Evolutionary conservation across 2,888 invertebrate species (phyloP).

Genomic region (Athalia rosae): DNA sequence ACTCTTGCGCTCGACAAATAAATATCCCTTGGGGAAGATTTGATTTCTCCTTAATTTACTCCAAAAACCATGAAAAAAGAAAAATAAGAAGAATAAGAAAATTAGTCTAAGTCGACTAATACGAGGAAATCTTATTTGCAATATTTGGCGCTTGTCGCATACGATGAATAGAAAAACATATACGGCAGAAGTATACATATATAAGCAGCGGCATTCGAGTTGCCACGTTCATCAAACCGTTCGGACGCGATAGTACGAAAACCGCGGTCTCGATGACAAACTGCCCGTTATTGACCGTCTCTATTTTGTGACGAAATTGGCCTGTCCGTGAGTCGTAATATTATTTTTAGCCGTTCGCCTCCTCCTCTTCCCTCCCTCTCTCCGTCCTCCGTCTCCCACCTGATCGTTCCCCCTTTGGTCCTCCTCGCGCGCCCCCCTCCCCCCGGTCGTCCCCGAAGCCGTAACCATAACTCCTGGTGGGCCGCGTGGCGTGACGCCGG

Average conservation of each 20-base stretch:
- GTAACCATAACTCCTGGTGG: constrained; percentile 70
- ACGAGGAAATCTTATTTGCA: too few species aligned
- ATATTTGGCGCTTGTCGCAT: constrained; percentile 34
- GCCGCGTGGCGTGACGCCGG: constrained; percentile 68
- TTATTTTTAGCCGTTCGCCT: constrained; percentile 67
- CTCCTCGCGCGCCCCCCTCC: not conserved
- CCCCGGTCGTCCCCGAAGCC: constrained; percentile 59
- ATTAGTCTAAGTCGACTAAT: too few species aligned
- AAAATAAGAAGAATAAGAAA: too few species aligned
- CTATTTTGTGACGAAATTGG: constrained; percentile 65
- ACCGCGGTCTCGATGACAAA: constrained; percentile 45
- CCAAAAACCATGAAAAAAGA: too few species aligned
- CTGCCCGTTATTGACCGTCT: constrained; percentile 45
- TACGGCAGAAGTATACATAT: not conserved
- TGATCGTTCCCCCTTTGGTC: constrained; percentile 8
- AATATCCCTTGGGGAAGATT: too few species aligned
- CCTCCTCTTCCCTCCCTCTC: constrained; percentile 55
- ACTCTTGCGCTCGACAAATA: not conserved
- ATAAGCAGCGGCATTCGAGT: too few species aligned
- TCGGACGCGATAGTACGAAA: not conserved
- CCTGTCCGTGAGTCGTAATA: constrained; percentile 65
- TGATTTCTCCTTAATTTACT: too few species aligned
- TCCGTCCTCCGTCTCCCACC: constrained; percentile 22
- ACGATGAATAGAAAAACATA: too few species aligned
- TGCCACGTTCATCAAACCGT: too few species aligned